Conservation (phyloP, 2,888 invertebrate species). For the Zaprionus obscuricornis region DNA sequence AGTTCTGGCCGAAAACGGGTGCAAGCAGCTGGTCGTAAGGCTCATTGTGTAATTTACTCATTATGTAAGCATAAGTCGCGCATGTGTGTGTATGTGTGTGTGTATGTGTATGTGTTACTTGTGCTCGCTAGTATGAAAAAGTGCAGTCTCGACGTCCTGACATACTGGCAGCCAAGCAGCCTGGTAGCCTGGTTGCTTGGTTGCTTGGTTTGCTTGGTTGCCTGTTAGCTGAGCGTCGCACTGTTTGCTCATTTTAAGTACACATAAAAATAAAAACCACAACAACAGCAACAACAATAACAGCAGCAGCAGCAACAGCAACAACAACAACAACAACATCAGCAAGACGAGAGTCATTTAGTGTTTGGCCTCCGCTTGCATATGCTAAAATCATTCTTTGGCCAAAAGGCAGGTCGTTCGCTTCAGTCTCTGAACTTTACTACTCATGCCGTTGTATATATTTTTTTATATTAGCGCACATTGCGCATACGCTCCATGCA, state of each 20-base stretch:
- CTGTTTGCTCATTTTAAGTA: conserved; percentile 60
- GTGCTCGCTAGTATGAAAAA: conserved; percentile 14
- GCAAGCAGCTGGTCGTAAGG: conserved; percentile 42
- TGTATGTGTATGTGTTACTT: conserved; percentile 19
- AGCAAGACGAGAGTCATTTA: conserved; percentile 55
- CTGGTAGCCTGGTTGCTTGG: too few species aligned
- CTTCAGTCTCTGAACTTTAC: conserved; percentile 46
- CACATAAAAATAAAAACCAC: conserved; percentile 25
- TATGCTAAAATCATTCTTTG: conserved; percentile 40
- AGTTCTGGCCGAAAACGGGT: conserved; percentile 34
- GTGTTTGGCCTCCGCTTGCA: conserved; percentile 23
- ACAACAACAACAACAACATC: conserved; percentile 39
- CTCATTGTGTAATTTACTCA: conserved; percentile 79
- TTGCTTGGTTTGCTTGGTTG: neutral
- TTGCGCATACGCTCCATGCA: conserved; percentile 54
- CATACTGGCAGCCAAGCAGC: conserved; percentile 22
- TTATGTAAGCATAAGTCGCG: conserved; percentile 66
- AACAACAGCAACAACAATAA: conserved; percentile 12
- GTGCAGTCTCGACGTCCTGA: conserved; percentile 29
- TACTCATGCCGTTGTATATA: conserved; percentile 50
- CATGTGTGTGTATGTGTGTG: too few species aligned
- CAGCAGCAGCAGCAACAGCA: conserved; percentile 6
- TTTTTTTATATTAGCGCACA: conserved; percentile 71
- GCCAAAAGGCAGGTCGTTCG: conserved; percentile 21
- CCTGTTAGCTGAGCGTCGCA: neutral